These are phyloP conservation scores for Lacanobia wlatinum DNA, from an alignment of 2,888 invertebrate genomes.

Conservation along the genomic window DNA sequence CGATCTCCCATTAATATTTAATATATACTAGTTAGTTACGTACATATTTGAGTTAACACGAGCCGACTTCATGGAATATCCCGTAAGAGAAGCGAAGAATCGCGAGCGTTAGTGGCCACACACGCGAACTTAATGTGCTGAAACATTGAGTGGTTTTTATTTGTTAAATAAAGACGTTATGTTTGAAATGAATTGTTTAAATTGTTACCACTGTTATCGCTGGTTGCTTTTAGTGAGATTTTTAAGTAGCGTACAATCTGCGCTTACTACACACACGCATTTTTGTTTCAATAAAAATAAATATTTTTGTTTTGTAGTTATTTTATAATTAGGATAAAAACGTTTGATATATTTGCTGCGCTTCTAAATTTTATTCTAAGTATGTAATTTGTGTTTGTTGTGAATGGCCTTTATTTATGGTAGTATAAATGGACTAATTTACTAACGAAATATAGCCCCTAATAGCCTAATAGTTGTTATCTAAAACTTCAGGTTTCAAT, in stretches of 20 bases:
- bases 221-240: constrained; percentile 5
- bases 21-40: constrained; percentile 68
- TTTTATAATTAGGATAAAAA: neutral
- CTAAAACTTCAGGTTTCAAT: constrained; percentile 27
- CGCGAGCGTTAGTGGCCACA: constrained; percentile 40
- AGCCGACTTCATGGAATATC: constrained; percentile 59
- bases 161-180: constrained; percentile 43
- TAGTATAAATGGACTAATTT: constrained; percentile 2
- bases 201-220: constrained; percentile 29
- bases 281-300: constrained; percentile 11
- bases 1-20: constrained; percentile 80
- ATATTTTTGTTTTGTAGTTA: neutral
- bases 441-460: neutral
- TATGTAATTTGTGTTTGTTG: constrained; percentile 10
- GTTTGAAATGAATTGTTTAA: constrained; percentile 36
- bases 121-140: constrained; percentile 75
- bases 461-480: constrained; percentile 19
- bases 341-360: neutral
- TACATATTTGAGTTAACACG: constrained; percentile 70
- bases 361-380: neutral
- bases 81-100: constrained; percentile 59
- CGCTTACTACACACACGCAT: constrained; percentile 1
- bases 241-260: constrained; percentile 8
- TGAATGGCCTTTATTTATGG: constrained; percentile 6
- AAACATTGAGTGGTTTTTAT: constrained; percentile 49